A percentile compares a stretch with the other conserved stretches of the same genome.
These are phyloP conservation scores for Bombylius discolor DNA, from an alignment of 2,888 invertebrate genomes.

Conservation along the genomic window DNA sequence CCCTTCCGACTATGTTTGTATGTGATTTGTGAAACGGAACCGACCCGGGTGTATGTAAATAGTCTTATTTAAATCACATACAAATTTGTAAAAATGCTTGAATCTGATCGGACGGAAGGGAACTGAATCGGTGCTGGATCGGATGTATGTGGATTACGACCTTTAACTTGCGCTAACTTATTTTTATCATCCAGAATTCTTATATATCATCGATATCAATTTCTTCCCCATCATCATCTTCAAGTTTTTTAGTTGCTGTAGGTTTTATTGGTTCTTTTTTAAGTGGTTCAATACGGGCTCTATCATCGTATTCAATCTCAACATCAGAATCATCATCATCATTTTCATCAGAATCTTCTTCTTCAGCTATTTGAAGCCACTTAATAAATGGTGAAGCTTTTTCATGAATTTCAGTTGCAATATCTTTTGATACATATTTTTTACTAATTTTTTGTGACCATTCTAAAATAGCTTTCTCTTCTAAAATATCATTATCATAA, in stretches of 20 bases:
- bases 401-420: slow-evolving; percentile 81
- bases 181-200: slow-evolving; percentile 17
- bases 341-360: slow-evolving; percentile 71
- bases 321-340: slow-evolving; percentile 45
- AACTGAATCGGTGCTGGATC: too few relatives aligned
- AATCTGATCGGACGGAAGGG: too few relatives aligned
- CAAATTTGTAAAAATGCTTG: too few relatives aligned
- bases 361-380: slow-evolving; percentile 96
- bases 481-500: slow-evolving; percentile 90
- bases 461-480: slow-evolving; percentile 85
- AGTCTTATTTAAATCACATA: too few relatives aligned
- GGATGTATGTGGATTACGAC: too few relatives aligned
- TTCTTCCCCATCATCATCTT: slow-evolving; percentile 62
- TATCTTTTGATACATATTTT: slow-evolving; percentile 85
- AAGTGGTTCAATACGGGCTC: slow-evolving; percentile 62
- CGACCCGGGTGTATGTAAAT: too few relatives aligned
- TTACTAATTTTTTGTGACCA: slow-evolving; percentile 93
- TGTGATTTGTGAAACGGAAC: too few relatives aligned
- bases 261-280: slow-evolving; percentile 41
- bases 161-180: too few relatives aligned
- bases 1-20: too few relatives aligned
- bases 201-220: slow-evolving; percentile 91
- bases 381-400: slow-evolving; percentile 88
- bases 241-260: slow-evolving; percentile 39
- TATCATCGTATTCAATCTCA: slow-evolving; percentile 79